These are phyloP conservation scores for Tyrophagus putrescentiae DNA, from an alignment of 1,140 invertebrate species.

Conservation along the genomic window DNA sequence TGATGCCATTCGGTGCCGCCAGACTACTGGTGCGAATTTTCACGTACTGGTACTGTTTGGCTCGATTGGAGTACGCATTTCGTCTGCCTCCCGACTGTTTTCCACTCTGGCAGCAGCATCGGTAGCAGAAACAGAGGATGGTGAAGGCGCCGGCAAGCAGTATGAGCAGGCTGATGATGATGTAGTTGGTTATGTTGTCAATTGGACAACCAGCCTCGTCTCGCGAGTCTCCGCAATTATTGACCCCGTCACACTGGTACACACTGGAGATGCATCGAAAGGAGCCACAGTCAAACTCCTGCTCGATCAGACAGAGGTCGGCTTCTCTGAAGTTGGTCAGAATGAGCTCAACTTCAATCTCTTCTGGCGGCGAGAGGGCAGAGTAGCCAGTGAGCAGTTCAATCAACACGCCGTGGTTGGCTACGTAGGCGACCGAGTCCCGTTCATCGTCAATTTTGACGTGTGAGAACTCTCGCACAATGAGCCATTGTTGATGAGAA, in stretches of 20 bases:
- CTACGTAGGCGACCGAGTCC: slow-evolving; percentile 9
- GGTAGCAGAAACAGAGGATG: slow-evolving; percentile 4
- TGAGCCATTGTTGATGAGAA: slow-evolving; percentile 6
- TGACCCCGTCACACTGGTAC: slow-evolving; percentile 1
- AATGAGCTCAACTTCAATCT: background rate
- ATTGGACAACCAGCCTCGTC: slow-evolving; percentile 11
- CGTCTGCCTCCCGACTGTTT: no score
- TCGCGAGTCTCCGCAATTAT: slow-evolving; percentile 8
- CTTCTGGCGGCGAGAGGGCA: background rate
- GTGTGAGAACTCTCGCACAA: slow-evolving; percentile 8
- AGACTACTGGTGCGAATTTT: background rate
- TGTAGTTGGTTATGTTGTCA: slow-evolving; percentile 9
- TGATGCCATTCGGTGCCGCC: background rate
- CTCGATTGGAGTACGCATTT: background rate
- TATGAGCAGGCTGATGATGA: background rate
- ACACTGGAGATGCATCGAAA: slow-evolving; percentile 8
- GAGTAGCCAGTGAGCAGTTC: slow-evolving; percentile 8
- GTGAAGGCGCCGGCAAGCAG: background rate
- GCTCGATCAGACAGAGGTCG: slow-evolving; percentile 7
- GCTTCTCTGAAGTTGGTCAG: slow-evolving; percentile 8
- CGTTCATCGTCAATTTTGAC: slow-evolving; percentile 1
- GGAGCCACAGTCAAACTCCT: slow-evolving; percentile 11
- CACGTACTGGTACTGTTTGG: slow-evolving; percentile 13
- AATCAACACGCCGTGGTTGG: slow-evolving; percentile 8
- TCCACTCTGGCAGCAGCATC: background rate